Evolutionary conservation across 2,113 vertebrate species (phyloP).

Genomic region (Grallaria varia): DNA sequence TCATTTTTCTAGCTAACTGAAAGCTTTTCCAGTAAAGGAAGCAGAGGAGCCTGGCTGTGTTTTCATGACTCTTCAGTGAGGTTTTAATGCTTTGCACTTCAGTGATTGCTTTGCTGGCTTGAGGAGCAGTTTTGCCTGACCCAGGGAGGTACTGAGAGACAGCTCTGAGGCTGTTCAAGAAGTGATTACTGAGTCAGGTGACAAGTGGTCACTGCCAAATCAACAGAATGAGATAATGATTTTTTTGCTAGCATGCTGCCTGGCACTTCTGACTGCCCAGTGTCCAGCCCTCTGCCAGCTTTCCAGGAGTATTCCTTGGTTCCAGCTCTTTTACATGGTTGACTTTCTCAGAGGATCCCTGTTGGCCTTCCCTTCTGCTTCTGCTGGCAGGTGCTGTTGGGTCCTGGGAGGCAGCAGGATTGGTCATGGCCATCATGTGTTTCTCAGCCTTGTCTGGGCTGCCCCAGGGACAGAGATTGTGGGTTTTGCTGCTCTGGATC

Average conservation of each 20-base stretch:
- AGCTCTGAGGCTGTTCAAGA: neutral
- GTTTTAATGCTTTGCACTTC: neutral
- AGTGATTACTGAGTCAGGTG: neutral
- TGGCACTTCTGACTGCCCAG: neutral
- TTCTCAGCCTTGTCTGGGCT: neutral
- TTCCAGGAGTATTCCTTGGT: neutral
- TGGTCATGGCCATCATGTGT: rapidly evolving
- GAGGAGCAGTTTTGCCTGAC: neutral
- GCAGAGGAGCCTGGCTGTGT: neutral
- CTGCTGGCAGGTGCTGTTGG: neutral
- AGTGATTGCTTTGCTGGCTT: neutral
- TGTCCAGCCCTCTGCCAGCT: neutral
- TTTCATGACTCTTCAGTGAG: neutral
- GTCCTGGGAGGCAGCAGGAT: neutral
- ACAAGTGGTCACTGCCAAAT: neutral
- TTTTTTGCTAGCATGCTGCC: neutral
- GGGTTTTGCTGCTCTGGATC: neutral
- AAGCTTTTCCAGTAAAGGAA: neutral
- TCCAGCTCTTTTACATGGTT: neutral
- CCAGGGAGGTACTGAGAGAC: neutral
- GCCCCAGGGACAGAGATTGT: neutral
- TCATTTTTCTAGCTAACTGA: neutral
- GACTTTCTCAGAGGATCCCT: neutral
- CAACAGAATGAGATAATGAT: neutral
- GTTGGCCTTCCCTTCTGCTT: neutral